Conservation (phyloP, 2,888 invertebrate genomes). For the Spisula subtruncata region DNA sequence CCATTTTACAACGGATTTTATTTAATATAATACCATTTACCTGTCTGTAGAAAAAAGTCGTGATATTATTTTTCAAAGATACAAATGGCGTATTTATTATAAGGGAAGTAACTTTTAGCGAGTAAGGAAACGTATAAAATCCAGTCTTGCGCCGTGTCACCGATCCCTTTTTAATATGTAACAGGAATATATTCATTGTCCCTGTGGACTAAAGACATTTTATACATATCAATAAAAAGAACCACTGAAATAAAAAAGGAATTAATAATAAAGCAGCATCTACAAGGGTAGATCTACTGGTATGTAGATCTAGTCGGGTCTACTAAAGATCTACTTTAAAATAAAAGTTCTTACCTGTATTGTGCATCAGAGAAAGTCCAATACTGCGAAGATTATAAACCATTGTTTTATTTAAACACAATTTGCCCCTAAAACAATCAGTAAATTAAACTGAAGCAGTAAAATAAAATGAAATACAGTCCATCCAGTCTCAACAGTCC, state of each 20-base stretch:
- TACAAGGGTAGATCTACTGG: too few species aligned
- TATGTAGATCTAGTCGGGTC: too few species aligned
- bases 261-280: too few species aligned
- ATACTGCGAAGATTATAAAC: conserved; percentile 59
- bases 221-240: too few species aligned
- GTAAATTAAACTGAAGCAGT: background rate
- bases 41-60: background rate
- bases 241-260: too few species aligned
- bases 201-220: too few species aligned
- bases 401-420: conserved; percentile 45
- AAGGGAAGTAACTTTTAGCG: background rate
- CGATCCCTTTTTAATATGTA: too few species aligned
- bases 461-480: conserved; percentile 37
- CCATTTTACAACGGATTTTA: too few species aligned
- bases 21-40: background rate
- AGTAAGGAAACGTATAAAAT: too few species aligned
- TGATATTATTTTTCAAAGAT: background rate
- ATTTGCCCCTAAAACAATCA: conserved; percentile 9
- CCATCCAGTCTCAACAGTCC: conserved; percentile 67
- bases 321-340: too few species aligned
- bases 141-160: too few species aligned
- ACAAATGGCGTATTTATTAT: background rate
- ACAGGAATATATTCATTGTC: too few species aligned
- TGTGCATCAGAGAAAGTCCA: conserved; percentile 56
- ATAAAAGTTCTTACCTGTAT: conserved; percentile 59